A percentile compares a stretch with the other conserved stretches of the same genome.
Conservation (phyloP, 2,797 vertebrate genomes). For the Anguilla pacifica region DNA sequence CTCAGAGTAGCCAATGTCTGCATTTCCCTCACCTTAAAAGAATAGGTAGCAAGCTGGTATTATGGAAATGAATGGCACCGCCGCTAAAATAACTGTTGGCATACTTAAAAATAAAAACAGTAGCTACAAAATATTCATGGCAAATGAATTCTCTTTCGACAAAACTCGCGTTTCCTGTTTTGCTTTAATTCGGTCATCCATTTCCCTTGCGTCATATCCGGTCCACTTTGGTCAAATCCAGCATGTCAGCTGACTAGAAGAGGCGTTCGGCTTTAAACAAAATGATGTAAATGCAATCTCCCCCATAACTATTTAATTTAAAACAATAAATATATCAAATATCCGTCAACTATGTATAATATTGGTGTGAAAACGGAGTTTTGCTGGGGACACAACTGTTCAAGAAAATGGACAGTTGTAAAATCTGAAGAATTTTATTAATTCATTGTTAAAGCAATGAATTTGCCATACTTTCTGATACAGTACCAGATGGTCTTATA, state of each 20-base stretch:
- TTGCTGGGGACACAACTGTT: no score
- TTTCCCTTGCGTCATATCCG: constrained; percentile 34
- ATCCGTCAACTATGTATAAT: no score
- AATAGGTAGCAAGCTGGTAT: neutral
- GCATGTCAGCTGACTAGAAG: neutral
- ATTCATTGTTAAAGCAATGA: neutral
- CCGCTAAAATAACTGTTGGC: neutral
- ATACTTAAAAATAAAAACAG: constrained; percentile 11
- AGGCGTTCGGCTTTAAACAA: neutral
- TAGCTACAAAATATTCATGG: constrained; percentile 2
- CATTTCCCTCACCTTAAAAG: constrained; percentile 28
- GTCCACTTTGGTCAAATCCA: neutral
- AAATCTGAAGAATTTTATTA: neutral
- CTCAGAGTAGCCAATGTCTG: neutral
- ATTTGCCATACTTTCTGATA: neutral
- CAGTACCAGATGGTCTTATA: neutral
- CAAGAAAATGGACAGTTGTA: neutral
- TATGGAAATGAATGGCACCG: neutral
- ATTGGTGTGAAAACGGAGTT: no score
- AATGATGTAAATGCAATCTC: no score
- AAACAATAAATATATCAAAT: no score
- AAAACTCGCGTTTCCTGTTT: constrained; percentile 18
- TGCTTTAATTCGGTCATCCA: constrained; percentile 28
- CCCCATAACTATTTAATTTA: no score
- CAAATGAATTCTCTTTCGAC: neutral